A percentile compares a stretch with the other conserved stretches of the same genome.
These are phyloP conservation scores for Cinclus cinclus DNA, from an alignment of 2,113 vertebrate species.

Conservation along the genomic window DNA sequence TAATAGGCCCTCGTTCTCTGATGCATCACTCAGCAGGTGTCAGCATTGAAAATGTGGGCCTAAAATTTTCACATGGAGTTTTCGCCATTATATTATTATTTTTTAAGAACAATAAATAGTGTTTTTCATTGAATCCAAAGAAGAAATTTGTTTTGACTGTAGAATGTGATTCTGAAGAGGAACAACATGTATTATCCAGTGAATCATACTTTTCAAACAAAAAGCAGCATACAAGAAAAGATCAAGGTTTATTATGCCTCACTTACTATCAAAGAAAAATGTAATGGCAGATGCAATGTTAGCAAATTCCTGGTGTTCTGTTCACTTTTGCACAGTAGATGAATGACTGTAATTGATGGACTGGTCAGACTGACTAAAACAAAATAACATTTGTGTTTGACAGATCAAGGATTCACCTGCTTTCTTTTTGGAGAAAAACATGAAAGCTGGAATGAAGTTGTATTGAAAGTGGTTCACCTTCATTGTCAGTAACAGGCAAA, in stretches of 20 bases:
- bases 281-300: background rate
- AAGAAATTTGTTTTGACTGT: background rate
- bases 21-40: background rate
- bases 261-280: constrained; percentile 14
- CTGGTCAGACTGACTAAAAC: constrained; percentile 18
- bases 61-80: background rate
- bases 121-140: background rate
- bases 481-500: background rate
- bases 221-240: background rate
- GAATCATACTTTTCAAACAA: constrained; percentile 25
- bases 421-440: background rate
- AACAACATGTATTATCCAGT: background rate
- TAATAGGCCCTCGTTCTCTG: background rate
- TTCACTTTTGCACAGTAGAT: background rate
- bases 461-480: background rate
- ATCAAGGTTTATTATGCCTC: constrained; percentile 56
- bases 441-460: constrained; percentile 17
- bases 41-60: background rate
- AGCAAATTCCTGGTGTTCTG: background rate
- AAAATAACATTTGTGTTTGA: constrained; percentile 38
- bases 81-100: background rate
- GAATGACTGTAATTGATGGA: constrained; percentile 27
- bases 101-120: background rate
- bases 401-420: constrained; percentile 37
- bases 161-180: background rate